Evolutionary conservation across 2,888 invertebrate species (phyloP).

Genomic region (Limnephilus auricula): DNA sequence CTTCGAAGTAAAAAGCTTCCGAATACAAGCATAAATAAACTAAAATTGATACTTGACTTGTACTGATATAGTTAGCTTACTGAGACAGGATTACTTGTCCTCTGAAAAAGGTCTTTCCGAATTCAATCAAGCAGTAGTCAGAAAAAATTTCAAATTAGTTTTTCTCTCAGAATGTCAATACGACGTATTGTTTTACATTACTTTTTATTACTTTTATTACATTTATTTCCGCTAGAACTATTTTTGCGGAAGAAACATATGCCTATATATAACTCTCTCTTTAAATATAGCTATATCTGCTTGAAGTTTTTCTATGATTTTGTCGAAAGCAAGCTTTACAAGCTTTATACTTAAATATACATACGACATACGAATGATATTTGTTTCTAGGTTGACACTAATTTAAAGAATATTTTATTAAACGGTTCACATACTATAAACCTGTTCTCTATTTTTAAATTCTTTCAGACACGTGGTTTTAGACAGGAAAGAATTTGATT

Average conservation of each 20-base stretch:
- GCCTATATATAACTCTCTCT: too few species aligned
- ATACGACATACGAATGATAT: not conserved
- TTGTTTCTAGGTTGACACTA: not conserved
- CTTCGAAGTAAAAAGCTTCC: not conserved
- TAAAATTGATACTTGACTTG: conserved; percentile 15
- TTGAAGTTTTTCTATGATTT: not conserved
- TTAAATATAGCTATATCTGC: too few species aligned
- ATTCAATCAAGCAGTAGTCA: not conserved
- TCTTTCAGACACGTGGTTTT: not conserved
- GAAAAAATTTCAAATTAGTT: not conserved
- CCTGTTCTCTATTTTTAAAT: not conserved
- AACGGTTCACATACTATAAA: not conserved
- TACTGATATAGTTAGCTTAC: not conserved
- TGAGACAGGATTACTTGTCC: not conserved
- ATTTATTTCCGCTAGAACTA: not conserved
- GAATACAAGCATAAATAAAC: not conserved
- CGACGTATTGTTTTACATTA: not conserved
- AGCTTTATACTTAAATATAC: not conserved
- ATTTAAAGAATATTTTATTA: not conserved
- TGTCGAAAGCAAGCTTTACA: not conserved
- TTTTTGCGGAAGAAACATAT: not conserved
- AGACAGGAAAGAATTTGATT: not conserved
- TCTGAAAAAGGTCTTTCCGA: not conserved
- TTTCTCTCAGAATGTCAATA: not conserved
- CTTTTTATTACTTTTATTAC: not conserved